Percentiles rank a stretch among this genome's conserved stretches.
Conservation (phyloP, 2,888 invertebrate genomes). For the Siphlonurus alternatus region DNA sequence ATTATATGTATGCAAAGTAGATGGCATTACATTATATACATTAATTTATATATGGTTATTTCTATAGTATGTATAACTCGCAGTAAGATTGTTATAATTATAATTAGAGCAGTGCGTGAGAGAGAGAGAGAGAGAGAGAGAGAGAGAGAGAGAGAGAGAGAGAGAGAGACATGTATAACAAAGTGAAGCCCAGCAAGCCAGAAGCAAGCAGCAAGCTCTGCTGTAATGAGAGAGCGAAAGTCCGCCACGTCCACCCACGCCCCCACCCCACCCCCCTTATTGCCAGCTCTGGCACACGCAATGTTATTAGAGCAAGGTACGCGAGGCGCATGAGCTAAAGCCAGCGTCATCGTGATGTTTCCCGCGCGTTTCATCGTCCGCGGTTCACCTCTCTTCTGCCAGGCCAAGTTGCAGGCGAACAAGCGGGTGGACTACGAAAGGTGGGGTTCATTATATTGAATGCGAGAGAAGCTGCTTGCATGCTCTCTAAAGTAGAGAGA, state of each 20-base stretch:
- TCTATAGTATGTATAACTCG: neutral
- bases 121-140: constrained; percentile 4
- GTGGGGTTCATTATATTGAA: too few species aligned
- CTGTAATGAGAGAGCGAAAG: too few species aligned
- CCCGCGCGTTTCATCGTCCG: neutral
- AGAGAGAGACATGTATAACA: constrained; percentile 7
- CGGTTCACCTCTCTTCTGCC: too few species aligned
- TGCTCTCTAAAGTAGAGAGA: too few species aligned
- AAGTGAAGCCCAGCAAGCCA: neutral
- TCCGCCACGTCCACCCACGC: neutral
- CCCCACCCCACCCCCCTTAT: neutral
- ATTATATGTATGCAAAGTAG: neutral
- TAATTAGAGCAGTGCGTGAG: constrained; percentile 1
- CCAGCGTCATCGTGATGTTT: neutral
- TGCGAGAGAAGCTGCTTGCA: too few species aligned
- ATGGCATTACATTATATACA: neutral
- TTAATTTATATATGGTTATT: neutral
- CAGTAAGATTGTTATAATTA: neutral
- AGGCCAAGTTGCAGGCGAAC: too few species aligned
- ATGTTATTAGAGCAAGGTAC: neutral
- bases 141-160: neutral
- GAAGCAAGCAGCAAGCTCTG: neutral
- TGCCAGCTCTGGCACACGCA: neutral
- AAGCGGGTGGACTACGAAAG: too few species aligned
- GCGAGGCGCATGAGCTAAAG: neutral